phyloP scores from a whole-genome alignment of 1,140 invertebrate species.

The Drosophila truncata region DNA sequence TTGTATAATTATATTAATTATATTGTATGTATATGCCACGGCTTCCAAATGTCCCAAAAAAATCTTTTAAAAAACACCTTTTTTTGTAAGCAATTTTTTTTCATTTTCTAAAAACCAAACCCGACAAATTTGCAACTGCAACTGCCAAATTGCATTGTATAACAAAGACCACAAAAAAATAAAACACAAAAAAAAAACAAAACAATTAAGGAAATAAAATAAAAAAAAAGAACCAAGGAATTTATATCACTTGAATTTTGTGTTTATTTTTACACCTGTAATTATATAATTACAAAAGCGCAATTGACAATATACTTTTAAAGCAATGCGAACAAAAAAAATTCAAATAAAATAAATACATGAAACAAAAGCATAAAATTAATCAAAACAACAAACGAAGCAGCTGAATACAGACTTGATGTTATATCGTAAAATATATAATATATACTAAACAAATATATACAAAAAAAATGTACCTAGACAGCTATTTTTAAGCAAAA shows the following conservation, averaged over 20 bases:
- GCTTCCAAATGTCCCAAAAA: slow-evolving; percentile 46
- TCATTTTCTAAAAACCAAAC: slow-evolving; percentile 14
- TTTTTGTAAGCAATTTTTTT: slow-evolving; percentile 29
- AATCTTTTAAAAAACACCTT: not conserved
- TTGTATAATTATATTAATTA: slow-evolving; percentile 48
- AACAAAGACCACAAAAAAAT: slow-evolving; percentile 49
- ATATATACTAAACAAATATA: slow-evolving; percentile 17
- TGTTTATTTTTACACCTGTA: slow-evolving; percentile 49
- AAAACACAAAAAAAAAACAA: slow-evolving; percentile 21
- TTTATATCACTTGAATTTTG: slow-evolving; percentile 33
- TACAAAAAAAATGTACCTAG: slow-evolving; percentile 31
- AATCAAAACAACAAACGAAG: slow-evolving; percentile 21
- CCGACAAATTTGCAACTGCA: slow-evolving; percentile 69
- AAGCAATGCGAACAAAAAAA: slow-evolving; percentile 37
- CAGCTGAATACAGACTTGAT: slow-evolving; percentile 52
- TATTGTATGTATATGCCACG: slow-evolving; percentile 29
- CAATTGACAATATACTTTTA: slow-evolving; percentile 46
- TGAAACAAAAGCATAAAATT: slow-evolving; percentile 9
- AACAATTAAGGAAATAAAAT: slow-evolving; percentile 15
- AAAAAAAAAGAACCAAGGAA: slow-evolving; percentile 26
- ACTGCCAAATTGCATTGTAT: slow-evolving; percentile 72
- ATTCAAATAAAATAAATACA: not conserved
- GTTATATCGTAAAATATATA: slow-evolving; percentile 35
- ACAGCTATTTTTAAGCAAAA: slow-evolving; percentile 42
- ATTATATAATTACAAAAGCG: slow-evolving; percentile 40